Conservation (phyloP, 2,113 vertebrate species). For the Chionomys nivalis region DNA sequence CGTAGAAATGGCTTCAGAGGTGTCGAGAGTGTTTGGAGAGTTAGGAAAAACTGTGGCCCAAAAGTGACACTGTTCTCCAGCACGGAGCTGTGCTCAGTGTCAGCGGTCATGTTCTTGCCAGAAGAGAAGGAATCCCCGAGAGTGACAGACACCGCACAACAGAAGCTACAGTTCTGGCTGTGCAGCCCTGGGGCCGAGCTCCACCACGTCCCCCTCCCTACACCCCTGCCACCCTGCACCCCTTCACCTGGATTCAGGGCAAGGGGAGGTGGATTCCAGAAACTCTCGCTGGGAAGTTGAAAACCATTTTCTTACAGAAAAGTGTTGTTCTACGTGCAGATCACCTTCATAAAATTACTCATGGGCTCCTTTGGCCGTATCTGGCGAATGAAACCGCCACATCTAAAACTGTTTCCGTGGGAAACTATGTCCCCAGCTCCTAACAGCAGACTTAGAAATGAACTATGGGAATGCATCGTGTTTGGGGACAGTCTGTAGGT, state of each 20-base stretch:
- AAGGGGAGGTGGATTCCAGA: not conserved
- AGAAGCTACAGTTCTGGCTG: not conserved
- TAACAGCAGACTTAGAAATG: slow-evolving; percentile 55
- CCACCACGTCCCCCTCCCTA: not conserved
- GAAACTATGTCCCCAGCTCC: slow-evolving; percentile 70
- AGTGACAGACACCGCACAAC: not conserved
- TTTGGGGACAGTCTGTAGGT: slow-evolving; percentile 53
- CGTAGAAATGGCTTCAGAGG: not conserved
- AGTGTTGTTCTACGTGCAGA: not conserved
- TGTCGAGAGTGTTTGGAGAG: not conserved
- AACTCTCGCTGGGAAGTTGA: not conserved
- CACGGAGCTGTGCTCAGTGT: not conserved
- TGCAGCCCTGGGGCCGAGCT: too few relatives aligned
- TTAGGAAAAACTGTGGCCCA: not conserved
- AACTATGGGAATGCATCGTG: slow-evolving; percentile 63
- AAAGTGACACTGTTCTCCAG: not conserved
- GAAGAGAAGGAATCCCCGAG: not conserved
- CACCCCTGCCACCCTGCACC: not conserved
- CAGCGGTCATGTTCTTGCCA: not conserved
- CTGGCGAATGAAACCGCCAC: slow-evolving; percentile 61
- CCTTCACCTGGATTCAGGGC: not conserved
- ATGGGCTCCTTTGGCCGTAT: slow-evolving; percentile 52
- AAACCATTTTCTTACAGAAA: not conserved
- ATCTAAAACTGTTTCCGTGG: slow-evolving; percentile 70
- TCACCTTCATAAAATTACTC: slow-evolving; percentile 15